Percentiles rank a stretch among this genome's conserved stretches.
Conservation (phyloP, 2,888 invertebrate genomes). For the Macrosiphum euphorbiae region DNA sequence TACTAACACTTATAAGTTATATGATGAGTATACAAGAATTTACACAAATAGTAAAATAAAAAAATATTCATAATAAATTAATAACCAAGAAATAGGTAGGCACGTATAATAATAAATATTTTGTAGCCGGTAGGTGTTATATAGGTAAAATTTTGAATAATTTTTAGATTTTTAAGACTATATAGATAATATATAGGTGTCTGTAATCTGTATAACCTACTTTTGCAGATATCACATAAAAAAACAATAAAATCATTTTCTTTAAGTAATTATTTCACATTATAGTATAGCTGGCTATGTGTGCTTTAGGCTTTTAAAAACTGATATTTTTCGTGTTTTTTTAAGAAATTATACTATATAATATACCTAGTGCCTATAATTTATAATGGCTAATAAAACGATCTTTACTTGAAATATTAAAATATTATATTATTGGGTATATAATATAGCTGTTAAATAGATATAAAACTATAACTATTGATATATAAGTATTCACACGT, state of each 20-base stretch:
- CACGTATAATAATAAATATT: neutral
- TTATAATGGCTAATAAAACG: too few species aligned
- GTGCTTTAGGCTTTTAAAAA: neutral
- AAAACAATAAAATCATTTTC: neutral
- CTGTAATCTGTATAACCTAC: neutral
- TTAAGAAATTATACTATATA: too few species aligned
- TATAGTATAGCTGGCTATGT: neutral
- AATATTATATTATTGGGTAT: too few species aligned
- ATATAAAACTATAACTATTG: too few species aligned
- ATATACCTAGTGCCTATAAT: too few species aligned
- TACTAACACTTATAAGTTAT: neutral
- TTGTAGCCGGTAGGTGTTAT: too few species aligned
- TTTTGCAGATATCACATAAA: neutral
- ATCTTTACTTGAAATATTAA: too few species aligned
- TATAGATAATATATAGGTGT: neutral
- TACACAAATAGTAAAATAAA: neutral
- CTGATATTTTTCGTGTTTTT: neutral
- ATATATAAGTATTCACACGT: too few species aligned
- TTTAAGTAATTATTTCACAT: neutral
- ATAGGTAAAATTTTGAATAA: neutral
- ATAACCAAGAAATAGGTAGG: neutral
- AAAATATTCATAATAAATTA: neutral
- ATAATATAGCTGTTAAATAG: too few species aligned
- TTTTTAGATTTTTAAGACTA: neutral
- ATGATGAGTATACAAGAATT: neutral